These are phyloP conservation scores for Drosophila elegans DNA, from an alignment of 1,140 invertebrate genomes.

Conservation along the genomic window DNA sequence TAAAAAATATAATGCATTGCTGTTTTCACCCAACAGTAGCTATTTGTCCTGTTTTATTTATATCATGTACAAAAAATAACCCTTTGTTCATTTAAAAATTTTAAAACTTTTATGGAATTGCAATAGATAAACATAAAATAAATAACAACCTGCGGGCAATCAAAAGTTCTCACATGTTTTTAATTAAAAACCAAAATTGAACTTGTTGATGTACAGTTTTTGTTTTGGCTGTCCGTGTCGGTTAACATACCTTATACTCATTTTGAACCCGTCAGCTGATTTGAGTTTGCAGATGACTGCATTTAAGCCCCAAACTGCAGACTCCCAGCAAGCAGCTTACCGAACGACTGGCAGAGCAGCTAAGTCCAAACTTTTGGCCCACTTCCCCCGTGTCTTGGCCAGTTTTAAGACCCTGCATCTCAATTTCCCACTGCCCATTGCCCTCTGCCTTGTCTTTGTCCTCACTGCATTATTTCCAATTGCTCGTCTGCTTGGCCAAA, in stretches of 20 bases:
- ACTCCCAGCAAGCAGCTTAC: constrained; percentile 51
- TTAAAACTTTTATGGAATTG: not conserved
- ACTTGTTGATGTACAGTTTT: not conserved
- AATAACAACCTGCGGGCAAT: not conserved
- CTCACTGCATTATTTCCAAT: constrained; percentile 61
- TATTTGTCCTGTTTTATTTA: not conserved
- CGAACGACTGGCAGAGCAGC: constrained; percentile 11
- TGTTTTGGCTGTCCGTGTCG: not conserved
- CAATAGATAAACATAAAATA: not conserved
- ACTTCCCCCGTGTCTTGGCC: constrained; percentile 16
- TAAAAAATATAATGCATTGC: too few relatives aligned
- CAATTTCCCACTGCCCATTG: constrained; percentile 54
- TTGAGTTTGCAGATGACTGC: constrained; percentile 47
- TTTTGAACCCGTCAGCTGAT: constrained; percentile 13
- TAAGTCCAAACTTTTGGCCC: constrained; percentile 21
- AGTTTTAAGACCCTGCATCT: constrained; percentile 57
- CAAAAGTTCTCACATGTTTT: not conserved
- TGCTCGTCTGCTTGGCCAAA: constrained; percentile 21
- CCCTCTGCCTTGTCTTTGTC: constrained; percentile 52
- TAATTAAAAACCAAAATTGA: not conserved
- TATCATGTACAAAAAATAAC: not conserved
- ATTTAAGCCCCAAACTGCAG: constrained; percentile 55
- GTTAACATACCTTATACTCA: constrained; percentile 36
- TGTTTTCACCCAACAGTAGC: not conserved
- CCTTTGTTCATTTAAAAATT: not conserved